Conservation (phyloP, 1,140 invertebrate genomes). For the Drosophila parabipectinata region DNA sequence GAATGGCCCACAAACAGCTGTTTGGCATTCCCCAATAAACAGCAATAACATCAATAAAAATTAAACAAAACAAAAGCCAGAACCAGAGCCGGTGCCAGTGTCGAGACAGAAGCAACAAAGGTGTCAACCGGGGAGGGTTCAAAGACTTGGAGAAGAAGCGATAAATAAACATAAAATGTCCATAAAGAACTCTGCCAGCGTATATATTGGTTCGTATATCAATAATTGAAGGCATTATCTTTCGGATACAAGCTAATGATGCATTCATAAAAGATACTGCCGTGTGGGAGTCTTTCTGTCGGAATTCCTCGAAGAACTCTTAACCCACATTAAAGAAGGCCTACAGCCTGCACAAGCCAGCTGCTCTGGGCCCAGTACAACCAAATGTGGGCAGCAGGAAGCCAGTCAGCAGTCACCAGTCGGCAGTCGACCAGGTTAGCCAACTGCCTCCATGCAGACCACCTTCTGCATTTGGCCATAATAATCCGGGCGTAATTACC, state of each 20-base stretch:
- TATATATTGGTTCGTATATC: slow-evolving; percentile 13
- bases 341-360: slow-evolving; percentile 11
- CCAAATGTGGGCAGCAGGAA: slow-evolving; percentile 60
- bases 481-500: slow-evolving; percentile 69
- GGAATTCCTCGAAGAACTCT: slow-evolving; percentile 63
- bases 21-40: slow-evolving; percentile 53
- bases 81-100: neutral
- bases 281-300: neutral
- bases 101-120: slow-evolving; percentile 38
- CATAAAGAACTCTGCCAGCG: slow-evolving; percentile 27
- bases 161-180: slow-evolving; percentile 37
- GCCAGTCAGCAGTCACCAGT: slow-evolving; percentile 15
- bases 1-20: slow-evolving; percentile 46
- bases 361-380: slow-evolving; percentile 8
- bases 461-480: slow-evolving; percentile 58
- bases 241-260: too few relatives aligned
- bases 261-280: too few relatives aligned
- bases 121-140: slow-evolving; percentile 42
- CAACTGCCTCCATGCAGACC: slow-evolving; percentile 23
- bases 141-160: slow-evolving; percentile 26
- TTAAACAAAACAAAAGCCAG: slow-evolving; percentile 30
- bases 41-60: slow-evolving; percentile 43
- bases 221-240: slow-evolving; percentile 5
- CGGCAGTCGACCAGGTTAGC: neutral
- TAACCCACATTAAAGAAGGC: slow-evolving; percentile 67